Conservation (phyloP, 2,888 invertebrate species). For the Chrysolina oricalcia region DNA sequence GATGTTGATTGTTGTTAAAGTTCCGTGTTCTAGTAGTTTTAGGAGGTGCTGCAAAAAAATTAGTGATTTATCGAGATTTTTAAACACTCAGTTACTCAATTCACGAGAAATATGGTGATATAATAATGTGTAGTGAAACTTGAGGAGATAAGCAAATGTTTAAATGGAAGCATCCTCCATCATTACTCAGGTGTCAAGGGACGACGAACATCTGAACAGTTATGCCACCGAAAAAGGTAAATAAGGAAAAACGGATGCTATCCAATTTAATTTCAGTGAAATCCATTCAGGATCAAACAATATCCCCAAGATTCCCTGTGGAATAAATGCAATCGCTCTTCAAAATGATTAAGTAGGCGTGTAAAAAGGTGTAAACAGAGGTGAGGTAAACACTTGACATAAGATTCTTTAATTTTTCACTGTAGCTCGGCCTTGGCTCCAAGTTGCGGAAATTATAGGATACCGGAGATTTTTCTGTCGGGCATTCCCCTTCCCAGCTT, state of each 20-base stretch:
- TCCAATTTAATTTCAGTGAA: not conserved
- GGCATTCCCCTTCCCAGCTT: not conserved
- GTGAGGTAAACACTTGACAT: constrained; percentile 49
- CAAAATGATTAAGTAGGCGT: constrained; percentile 64
- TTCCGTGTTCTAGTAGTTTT: constrained; percentile 37
- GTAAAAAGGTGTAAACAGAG: constrained; percentile 55
- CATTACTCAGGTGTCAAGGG: constrained; percentile 98
- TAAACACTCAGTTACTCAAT: constrained; percentile 34
- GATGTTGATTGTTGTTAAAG: constrained; percentile 54
- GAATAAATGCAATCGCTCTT: not conserved
- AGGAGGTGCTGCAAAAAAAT: constrained; percentile 37
- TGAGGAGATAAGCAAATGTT: constrained; percentile 75
- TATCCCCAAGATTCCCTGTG: not conserved
- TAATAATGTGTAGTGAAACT: constrained; percentile 43
- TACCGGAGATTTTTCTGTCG: not conserved
- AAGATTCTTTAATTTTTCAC: constrained; percentile 33
- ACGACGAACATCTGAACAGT: constrained; percentile 96
- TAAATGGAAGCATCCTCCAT: constrained; percentile 99
- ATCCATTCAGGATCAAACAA: not conserved
- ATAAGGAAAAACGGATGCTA: constrained; percentile 56
- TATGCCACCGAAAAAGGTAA: constrained; percentile 95
- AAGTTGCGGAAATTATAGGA: not conserved
- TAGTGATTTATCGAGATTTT: constrained; percentile 24
- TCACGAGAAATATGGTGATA: constrained; percentile 12
- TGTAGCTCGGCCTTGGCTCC: constrained; percentile 31